Evolutionary conservation across 2,888 invertebrate genomes (phyloP).

Genomic region (Hipparchia semele): DNA sequence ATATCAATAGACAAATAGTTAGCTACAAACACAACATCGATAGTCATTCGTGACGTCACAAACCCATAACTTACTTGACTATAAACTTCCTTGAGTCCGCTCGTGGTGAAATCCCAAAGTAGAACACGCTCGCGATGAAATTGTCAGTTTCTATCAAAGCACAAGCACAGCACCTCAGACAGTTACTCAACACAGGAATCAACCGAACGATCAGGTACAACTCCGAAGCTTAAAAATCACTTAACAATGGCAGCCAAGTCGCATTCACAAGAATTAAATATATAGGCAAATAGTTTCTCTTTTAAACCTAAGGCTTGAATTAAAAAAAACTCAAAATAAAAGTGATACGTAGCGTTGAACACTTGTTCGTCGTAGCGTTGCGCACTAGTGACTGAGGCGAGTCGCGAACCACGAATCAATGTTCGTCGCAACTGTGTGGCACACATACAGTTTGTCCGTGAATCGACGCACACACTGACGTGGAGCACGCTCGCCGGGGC

Average conservation of each 20-base stretch:
- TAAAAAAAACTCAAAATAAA: slow-evolving; percentile 73
- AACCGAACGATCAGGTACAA: slow-evolving; percentile 57
- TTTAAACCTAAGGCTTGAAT: slow-evolving; percentile 51
- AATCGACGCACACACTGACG: slow-evolving; percentile 54
- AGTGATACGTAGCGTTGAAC: slow-evolving; percentile 53
- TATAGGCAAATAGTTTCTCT: slow-evolving; percentile 65
- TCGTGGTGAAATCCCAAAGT: slow-evolving; percentile 82
- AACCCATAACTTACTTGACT: slow-evolving; percentile 69
- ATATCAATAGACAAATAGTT: not conserved
- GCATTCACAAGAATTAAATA: slow-evolving; percentile 54
- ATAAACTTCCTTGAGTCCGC: slow-evolving; percentile 82
- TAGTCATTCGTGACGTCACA: slow-evolving; percentile 35
- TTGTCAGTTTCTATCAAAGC: slow-evolving; percentile 77
- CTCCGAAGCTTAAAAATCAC: slow-evolving; percentile 57
- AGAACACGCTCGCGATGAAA: slow-evolving; percentile 79
- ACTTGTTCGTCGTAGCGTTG: slow-evolving; percentile 76
- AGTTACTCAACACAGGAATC: slow-evolving; percentile 79
- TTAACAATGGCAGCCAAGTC: slow-evolving; percentile 50
- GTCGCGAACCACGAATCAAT: slow-evolving; percentile 77
- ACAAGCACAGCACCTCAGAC: slow-evolving; percentile 78
- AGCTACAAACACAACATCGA: not conserved
- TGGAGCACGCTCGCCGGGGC: slow-evolving; percentile 46
- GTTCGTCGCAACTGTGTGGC: slow-evolving; percentile 69
- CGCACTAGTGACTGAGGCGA: slow-evolving; percentile 79
- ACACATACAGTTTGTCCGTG: slow-evolving; percentile 46